phyloP scores from a whole-genome alignment of 2,888 invertebrate genomes.

The Perdita meconis region DNA sequence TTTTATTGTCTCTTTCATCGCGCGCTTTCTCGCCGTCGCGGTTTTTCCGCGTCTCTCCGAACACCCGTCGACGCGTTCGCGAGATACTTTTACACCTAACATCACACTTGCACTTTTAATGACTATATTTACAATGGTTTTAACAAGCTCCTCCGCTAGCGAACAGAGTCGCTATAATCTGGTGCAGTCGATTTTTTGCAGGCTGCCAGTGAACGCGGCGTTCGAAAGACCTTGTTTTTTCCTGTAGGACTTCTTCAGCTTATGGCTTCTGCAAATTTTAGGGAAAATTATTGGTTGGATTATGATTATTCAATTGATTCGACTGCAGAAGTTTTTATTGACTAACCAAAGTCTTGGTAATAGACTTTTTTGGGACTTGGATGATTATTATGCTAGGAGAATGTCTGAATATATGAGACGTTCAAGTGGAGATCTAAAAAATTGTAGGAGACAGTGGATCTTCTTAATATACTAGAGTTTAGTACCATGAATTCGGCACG shows the following conservation, averaged over 20 bases:
- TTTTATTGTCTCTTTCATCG: slow-evolving; percentile 8
- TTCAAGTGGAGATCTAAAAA: too few species aligned
- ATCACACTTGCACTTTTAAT: slow-evolving; percentile 51
- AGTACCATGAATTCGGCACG: too few species aligned
- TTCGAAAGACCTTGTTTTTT: slow-evolving; percentile 77
- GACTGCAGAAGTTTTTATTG: too few species aligned
- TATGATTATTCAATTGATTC: too few species aligned
- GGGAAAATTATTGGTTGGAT: too few species aligned
- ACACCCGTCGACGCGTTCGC: slow-evolving; percentile 17
- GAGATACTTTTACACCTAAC: slow-evolving; percentile 54
- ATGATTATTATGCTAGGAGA: too few species aligned
- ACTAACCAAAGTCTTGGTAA: too few species aligned
- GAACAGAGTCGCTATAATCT: slow-evolving; percentile 76
- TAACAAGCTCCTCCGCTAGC: slow-evolving; percentile 45
- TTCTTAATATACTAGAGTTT: too few species aligned
- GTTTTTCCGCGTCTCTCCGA: neutral
- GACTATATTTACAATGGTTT: slow-evolving; percentile 71
- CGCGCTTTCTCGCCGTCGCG: neutral
- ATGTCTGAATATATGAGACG: too few species aligned
- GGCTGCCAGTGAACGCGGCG: slow-evolving; percentile 79
- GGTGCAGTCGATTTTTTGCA: slow-evolving; percentile 81
- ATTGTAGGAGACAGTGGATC: too few species aligned
- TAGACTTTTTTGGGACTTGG: too few species aligned
- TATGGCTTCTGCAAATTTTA: slow-evolving; percentile 72
- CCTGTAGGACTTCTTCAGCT: slow-evolving; percentile 77